Evolutionary conservation across 2,888 invertebrate genomes (phyloP).

Genomic region (Celastrina argiolus): DNA sequence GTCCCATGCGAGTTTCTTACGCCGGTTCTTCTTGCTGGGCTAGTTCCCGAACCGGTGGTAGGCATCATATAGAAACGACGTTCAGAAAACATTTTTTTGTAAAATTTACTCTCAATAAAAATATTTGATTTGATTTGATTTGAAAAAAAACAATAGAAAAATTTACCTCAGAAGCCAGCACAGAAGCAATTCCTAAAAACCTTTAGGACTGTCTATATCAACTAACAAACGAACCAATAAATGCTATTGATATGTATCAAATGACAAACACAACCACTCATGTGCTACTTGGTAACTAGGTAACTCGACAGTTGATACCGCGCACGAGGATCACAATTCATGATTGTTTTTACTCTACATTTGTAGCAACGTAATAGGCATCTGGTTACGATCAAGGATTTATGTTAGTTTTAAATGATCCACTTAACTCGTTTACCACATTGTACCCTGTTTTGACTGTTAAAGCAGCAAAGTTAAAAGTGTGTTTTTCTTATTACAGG

Average conservation of each 20-base stretch:
- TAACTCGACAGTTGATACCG: neutral
- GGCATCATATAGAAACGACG: no score
- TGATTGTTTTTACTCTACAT: neutral
- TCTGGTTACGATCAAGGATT: neutral
- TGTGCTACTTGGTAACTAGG: slow-evolving; percentile 1
- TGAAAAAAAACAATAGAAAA: no score
- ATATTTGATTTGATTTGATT: no score
- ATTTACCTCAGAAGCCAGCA: no score
- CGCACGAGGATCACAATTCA: neutral
- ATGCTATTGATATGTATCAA: slow-evolving; percentile 1
- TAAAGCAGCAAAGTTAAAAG: neutral
- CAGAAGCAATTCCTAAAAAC: neutral
- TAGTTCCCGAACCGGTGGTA: no score
- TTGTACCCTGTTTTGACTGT: neutral
- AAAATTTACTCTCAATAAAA: no score
- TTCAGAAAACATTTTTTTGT: no score
- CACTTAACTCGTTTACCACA: neutral
- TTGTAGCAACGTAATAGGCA: neutral
- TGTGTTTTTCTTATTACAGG: slow-evolving; percentile 59
- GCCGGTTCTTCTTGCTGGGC: no score
- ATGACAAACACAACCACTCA: slow-evolving; percentile 1
- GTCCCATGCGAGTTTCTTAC: no score
- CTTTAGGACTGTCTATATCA: neutral
- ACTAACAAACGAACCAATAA: neutral
- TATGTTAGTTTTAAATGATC: neutral